Conservation (phyloP, 2,888 invertebrate genomes). For the Camponotus fellah region DNA sequence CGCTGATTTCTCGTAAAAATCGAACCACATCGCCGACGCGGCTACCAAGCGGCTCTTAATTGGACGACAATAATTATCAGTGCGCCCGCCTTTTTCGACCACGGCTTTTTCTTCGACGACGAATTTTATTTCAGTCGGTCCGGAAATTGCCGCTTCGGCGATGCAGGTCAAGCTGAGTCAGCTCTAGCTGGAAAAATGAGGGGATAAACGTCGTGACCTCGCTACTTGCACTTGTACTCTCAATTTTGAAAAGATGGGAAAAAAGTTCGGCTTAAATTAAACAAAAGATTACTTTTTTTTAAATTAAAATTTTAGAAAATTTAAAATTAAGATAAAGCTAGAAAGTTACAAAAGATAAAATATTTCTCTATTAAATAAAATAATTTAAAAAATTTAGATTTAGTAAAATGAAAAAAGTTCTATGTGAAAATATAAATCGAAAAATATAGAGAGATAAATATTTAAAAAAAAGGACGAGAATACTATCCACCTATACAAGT, state of each 20-base stretch:
- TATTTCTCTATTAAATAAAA: not conserved
- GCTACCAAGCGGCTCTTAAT: constrained; percentile 73
- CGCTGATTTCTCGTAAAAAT: constrained; percentile 79
- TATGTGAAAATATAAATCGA: not conserved
- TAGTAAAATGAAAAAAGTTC: not conserved
- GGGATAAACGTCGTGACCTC: constrained; percentile 27
- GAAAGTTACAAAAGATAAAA: not conserved
- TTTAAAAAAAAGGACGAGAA: constrained; percentile 4
- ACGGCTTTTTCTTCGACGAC: constrained; percentile 57
- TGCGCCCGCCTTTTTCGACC: constrained; percentile 31
- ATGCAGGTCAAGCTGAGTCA: constrained; percentile 81
- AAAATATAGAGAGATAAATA: not conserved
- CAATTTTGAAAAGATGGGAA: constrained; percentile 41
- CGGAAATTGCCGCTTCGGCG: constrained; percentile 71
- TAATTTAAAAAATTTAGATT: not conserved
- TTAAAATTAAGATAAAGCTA: not conserved
- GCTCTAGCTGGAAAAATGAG: constrained; percentile 57
- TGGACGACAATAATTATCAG: constrained; percentile 81
- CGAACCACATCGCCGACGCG: constrained; percentile 47
- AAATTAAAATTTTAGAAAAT: not conserved
- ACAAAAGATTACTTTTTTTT: not conserved
- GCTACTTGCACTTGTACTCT: constrained; percentile 6
- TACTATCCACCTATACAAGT: constrained; percentile 44
- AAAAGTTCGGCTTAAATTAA: constrained; percentile 59
- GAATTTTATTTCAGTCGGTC: constrained; percentile 62